Base-by-base conservation (phyloP, 1,140 invertebrate species). In the Maniola jurtina region DNA sequence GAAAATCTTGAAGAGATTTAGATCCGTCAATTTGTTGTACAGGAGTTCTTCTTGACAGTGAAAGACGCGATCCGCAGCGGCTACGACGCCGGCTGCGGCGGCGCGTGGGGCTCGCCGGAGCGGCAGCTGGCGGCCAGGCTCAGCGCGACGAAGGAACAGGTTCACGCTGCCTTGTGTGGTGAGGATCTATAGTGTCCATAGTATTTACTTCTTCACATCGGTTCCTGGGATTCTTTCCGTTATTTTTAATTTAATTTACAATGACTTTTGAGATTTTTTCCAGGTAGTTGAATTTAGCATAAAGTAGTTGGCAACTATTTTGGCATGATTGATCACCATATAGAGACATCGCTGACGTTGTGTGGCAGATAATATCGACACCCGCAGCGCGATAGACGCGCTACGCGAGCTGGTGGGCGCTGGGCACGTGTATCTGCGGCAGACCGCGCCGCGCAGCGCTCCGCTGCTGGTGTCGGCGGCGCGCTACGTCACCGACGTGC, bases 41-140 rank as follows among this genome's bases (percentile, higher is more conserved):
- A 98, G 95, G 98, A 99, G 92, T 99, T 99, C 80, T 99, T 99
- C 82, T 89, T 99, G 59, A 98, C 95, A 70, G 95, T 99, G 0
- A 99, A 99, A 92, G 97, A 98, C 85, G 92, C 95, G 48, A 92
- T 97, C 4, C 93, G 98, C 48, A 93, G 89, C 47, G 88, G 94
- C 0, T 80, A 86, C 35, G 88, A 90, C 10, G 88, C 92, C 25
- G 90, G 87, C 6, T 93, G 92, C 50, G 96, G 96, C 58, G 93
- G 91, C 50, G 93, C 93, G 75, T 97, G 96, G 95, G 89, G 75
- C 0, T 65, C 90, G 2, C 75, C 86, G 0, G 96, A 97, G 84
- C 77, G 94, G 13, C 91, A 93, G 10, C 85, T 97, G n/a, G 38
- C n/a, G 6, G n/a, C 35, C 10, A 57, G 38, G 36, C 55, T 57